A percentile compares a stretch with the other conserved stretches of the same genome.
These are phyloP conservation scores for Fragum whitleyi DNA, from an alignment of 2,888 invertebrate species.

Conservation along the genomic window DNA sequence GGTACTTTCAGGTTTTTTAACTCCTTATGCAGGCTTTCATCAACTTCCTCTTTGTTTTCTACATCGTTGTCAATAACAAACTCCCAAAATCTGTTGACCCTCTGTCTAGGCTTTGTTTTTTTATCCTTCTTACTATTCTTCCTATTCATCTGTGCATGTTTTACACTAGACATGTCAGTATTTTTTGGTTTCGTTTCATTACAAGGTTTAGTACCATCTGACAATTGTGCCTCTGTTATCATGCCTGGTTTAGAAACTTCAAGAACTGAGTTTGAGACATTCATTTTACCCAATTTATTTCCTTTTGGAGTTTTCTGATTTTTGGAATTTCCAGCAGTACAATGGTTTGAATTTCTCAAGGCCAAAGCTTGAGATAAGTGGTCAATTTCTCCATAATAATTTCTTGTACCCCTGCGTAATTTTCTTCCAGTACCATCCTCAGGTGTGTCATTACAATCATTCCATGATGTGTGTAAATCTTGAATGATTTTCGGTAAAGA, in stretches of 20 bases:
- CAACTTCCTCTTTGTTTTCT: conserved; percentile 20
- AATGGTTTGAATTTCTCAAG: too few relatives aligned
- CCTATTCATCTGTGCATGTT: too few relatives aligned
- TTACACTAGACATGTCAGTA: too few relatives aligned
- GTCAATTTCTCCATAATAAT: not conserved
- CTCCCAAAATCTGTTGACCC: conserved; percentile 31
- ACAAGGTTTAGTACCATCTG: too few relatives aligned
- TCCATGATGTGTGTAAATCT: conserved; percentile 11
- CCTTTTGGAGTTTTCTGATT: too few relatives aligned
- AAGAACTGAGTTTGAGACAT: too few relatives aligned
- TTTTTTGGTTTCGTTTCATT: too few relatives aligned
- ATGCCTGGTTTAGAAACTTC: too few relatives aligned
- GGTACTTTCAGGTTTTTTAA: conserved; percentile 30
- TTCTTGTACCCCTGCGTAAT: not conserved
- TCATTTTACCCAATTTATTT: not conserved
- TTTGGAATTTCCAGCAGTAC: not conserved
- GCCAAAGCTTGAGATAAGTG: not conserved
- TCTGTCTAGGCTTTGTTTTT: conserved; percentile 11
- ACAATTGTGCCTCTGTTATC: too few relatives aligned
- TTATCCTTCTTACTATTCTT: not conserved
- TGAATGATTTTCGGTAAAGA: conserved; percentile 15
- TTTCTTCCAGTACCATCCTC: not conserved
- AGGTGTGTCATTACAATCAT: conserved; percentile 2
- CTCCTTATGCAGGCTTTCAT: conserved; percentile 26
- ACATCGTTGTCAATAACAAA: conserved; percentile 19